These are phyloP conservation scores for Drosophila setosimentum DNA, from an alignment of 2,888 invertebrate species.

Conservation along the genomic window DNA sequence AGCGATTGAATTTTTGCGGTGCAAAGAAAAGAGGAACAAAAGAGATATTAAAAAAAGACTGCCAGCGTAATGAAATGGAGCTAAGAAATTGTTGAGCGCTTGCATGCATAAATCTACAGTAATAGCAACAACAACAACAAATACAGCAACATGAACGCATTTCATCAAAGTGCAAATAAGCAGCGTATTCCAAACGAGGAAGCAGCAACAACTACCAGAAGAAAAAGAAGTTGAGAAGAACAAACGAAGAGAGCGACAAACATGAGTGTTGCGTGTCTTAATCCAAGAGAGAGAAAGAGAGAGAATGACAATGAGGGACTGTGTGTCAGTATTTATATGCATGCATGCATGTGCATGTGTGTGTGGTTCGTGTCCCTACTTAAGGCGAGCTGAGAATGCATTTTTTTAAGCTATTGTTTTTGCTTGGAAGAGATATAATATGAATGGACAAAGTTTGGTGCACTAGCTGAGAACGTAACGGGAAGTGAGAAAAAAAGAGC, in stretches of 20 bases:
- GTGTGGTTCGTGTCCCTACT: slow-evolving; percentile 62
- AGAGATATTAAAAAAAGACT: slow-evolving; percentile 26
- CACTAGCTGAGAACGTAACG: slow-evolving; percentile 25
- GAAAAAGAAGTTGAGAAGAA: slow-evolving; percentile 30
- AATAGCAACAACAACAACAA: slow-evolving; percentile 57
- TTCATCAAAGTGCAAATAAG: slow-evolving; percentile 82
- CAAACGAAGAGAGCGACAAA: slow-evolving; percentile 18
- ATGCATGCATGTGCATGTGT: slow-evolving; percentile 23
- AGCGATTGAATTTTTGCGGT: slow-evolving; percentile 50
- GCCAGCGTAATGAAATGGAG: slow-evolving; percentile 76
- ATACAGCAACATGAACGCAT: slow-evolving; percentile 63
- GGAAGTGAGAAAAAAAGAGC: slow-evolving; percentile 13
- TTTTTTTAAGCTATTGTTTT: slow-evolving; percentile 26
- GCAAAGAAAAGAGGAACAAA: slow-evolving; percentile 32
- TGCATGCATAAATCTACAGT: slow-evolving; percentile 78
- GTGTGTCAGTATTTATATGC: slow-evolving; percentile 33
- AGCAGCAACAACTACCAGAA: slow-evolving; percentile 28
- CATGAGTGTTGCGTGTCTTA: background rate
- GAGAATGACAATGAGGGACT: background rate
- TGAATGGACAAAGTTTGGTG: slow-evolving; percentile 26
- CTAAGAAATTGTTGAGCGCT: slow-evolving; percentile 59
- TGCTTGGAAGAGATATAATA: slow-evolving; percentile 9
- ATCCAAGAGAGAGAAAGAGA: slow-evolving; percentile 3
- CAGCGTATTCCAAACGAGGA: slow-evolving; percentile 71
- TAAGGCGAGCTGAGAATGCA: slow-evolving; percentile 34